Base-by-base conservation (phyloP, 1,140 invertebrate species). In the Anastatus disparis region DNA sequence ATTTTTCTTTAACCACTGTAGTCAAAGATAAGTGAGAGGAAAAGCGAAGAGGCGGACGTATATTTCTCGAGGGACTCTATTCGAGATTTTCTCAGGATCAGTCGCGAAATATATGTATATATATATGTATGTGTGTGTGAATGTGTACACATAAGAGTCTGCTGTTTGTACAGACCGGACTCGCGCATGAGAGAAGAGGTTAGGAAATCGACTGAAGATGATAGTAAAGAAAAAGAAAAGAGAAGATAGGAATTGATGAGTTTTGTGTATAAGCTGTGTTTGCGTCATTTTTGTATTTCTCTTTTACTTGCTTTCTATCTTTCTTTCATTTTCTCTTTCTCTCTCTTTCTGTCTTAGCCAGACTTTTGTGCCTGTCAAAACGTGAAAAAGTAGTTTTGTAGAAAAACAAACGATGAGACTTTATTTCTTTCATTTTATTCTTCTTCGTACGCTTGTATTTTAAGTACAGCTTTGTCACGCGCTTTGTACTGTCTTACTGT, bases 11-110 rank as follows among this genome's bases (percentile, higher is more conserved):
- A 6, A n/a, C 38, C 22, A 10, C n/a, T 20, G 22, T 22, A 2
- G 55, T 20, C 15, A 58, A 65, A 35, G 58, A 70, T 55, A 55
- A 63, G 68, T 26, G 59, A 3, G 26, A 55, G 59, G 67, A 63
- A 70, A 70, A 70, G 38, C 67, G 70, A 68, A 55, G 48, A 66
- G 58, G 50, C 53, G 72, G 50, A 13, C 52, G 26, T 67, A 64
- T 64, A 68, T 71, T 63, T 61, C 72, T 74, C 68, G 48, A 35
- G 58, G 48, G 67, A 68, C 44, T 38, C 40, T 44, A n/a, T n/a
- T n/a, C 22, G 12, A 62, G 58, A 69, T 69, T 69, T 69, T 69
- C 67, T 69, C 48, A 50, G 67, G 35, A 38, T 24, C n/a, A n/a
- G n/a, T 12, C 26, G 17, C 13, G 13, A n/a, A 66, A 59, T 59